phyloP scores from a whole-genome alignment of 1,140 invertebrate species.

The Delia radicum region DNA sequence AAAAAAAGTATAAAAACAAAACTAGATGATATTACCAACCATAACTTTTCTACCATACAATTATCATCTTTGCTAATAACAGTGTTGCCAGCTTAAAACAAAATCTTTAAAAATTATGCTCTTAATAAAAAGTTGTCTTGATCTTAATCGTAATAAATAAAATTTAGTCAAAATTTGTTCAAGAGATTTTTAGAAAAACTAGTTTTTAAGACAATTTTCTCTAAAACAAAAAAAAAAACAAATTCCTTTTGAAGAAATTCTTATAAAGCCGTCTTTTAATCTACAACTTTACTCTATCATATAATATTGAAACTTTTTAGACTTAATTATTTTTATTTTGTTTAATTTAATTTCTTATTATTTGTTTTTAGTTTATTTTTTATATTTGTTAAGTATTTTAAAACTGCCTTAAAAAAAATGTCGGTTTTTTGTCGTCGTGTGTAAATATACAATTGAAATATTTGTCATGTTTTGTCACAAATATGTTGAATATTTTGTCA shows the following conservation, averaged over 20 bases:
- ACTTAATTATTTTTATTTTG: background rate
- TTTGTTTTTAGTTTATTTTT: background rate
- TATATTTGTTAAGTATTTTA: background rate
- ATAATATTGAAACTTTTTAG: background rate
- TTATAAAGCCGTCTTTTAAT: background rate
- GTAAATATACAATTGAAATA: background rate
- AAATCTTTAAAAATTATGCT: background rate
- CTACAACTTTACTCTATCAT: no score
- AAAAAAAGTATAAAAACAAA: no score
- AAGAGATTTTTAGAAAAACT: background rate
- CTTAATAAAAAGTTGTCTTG: background rate
- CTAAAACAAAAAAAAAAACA: background rate
- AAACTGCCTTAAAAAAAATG: background rate
- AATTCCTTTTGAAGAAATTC: background rate
- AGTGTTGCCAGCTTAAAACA: background rate
- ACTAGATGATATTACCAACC: no score
- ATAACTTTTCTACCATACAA: no score
- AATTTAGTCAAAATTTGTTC: constrained; percentile 12
- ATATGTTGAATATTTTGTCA: background rate
- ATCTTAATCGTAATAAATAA: background rate
- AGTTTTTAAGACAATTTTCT: background rate
- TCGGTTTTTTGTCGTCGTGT: no score
- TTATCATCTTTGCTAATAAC: constrained; percentile 1
- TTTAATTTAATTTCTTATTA: background rate
- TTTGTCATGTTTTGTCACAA: background rate